Evolutionary conservation across 2,797 vertebrate species (phyloP).

Genomic region (Mus caroli): DNA sequence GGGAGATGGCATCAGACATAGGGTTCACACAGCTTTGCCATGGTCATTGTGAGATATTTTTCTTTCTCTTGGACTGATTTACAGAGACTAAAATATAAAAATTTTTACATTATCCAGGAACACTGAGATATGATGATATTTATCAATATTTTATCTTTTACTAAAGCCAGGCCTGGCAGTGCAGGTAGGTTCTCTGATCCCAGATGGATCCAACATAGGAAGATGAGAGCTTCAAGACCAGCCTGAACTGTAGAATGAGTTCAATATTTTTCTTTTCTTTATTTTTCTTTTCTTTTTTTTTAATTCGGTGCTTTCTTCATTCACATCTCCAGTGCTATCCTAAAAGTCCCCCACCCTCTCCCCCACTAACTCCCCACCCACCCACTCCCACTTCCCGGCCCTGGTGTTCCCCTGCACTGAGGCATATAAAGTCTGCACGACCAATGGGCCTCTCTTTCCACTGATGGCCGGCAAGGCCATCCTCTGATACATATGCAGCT

Average conservation of each 20-base stretch:
- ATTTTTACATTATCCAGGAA: constrained; percentile 33
- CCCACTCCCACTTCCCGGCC: too few relatives aligned
- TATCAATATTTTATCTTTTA: background rate
- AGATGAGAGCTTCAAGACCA: background rate
- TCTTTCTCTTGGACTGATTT: constrained; percentile 25
- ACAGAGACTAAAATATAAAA: background rate
- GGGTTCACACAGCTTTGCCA: background rate
- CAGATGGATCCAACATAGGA: background rate
- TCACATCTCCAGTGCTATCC: too few relatives aligned
- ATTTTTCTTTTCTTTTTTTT: too few relatives aligned
- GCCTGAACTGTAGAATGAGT: background rate
- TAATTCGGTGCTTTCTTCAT: too few relatives aligned
- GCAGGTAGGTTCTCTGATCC: background rate
- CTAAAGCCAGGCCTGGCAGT: background rate
- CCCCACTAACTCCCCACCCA: too few relatives aligned
- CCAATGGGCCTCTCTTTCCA: too few relatives aligned
- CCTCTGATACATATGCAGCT: too few relatives aligned
- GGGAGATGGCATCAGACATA: background rate
- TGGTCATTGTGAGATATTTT: background rate
- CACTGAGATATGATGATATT: background rate
- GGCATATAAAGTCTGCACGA: too few relatives aligned
- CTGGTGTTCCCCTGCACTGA: too few relatives aligned
- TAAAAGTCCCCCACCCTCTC: too few relatives aligned
- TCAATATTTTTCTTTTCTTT: too few relatives aligned
- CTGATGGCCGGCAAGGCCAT: too few relatives aligned